phyloP scores from a whole-genome alignment of 2,797 vertebrate species.

The Pangasius krempfi region DNA sequence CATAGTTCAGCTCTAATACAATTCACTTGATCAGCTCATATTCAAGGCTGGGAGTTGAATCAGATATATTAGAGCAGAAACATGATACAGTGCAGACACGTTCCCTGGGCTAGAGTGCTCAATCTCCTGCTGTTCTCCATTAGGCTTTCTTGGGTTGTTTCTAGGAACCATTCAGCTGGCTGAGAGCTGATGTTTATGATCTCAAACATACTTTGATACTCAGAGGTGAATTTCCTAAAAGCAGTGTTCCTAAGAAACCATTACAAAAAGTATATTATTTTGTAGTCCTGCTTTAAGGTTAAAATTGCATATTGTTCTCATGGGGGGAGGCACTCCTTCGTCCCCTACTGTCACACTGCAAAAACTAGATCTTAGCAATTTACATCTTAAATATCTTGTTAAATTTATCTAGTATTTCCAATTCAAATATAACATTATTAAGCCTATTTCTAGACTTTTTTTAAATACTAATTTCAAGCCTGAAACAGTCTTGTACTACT shows the following conservation, averaged over 20 bases:
- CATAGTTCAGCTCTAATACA: not conserved
- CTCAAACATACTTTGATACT: not conserved
- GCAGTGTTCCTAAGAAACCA: not conserved
- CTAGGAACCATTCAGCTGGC: not conserved
- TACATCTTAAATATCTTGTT: no score
- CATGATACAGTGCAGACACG: constrained; percentile 16
- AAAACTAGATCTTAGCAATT: not conserved
- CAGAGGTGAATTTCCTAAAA: not conserved
- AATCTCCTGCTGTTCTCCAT: constrained; percentile 10
- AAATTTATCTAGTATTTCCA: not conserved
- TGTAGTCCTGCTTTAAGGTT: no score
- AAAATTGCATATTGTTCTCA: not conserved
- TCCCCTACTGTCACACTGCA: not conserved
- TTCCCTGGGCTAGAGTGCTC: constrained; percentile 4
- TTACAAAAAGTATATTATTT: not conserved
- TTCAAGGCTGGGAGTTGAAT: not conserved
- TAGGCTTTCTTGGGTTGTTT: constrained; percentile 5
- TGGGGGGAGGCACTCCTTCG: not conserved
- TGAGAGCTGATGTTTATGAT: not conserved
- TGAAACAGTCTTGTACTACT: not conserved
- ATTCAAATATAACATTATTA: not conserved
- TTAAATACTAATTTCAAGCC: not conserved
- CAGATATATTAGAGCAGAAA: constrained; percentile 16
- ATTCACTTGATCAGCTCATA: constrained; percentile 10
- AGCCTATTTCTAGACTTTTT: not conserved